Base-by-base conservation (phyloP, 2,113 vertebrate species). In the Etheostoma spectabile region DNA sequence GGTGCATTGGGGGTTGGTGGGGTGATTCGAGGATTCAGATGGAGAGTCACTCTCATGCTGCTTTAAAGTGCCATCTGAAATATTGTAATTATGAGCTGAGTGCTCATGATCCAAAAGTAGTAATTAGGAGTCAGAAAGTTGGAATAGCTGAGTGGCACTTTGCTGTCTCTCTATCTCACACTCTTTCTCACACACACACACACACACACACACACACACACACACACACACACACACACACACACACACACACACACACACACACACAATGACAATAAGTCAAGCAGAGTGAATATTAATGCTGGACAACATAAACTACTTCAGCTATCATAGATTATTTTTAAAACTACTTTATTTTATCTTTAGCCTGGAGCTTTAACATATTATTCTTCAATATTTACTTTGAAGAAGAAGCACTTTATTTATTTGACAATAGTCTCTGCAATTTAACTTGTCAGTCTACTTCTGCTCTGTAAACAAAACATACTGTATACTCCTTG, bases 11-110 rank as follows among this genome's bases (percentile, higher is more conserved):
- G 33, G 74, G 68, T 11, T 18, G 16, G 27, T 10, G 55, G 5
- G 48, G 68, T 57, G 45, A 78, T 60, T 67, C 42, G 56, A 64
- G 61, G 65, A 78, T 64, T 78, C 60, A 46, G 18, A 73, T 83
- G 15, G n/a, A 86, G 75, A 74, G 76, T 80, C 4, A 1, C 60
- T 55, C 82, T 89, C 5, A 1, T 30, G 73, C 48, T 73, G 79
- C 76, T 35, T 86, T 82, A 33, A 79, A 88, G 83, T 73, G 73
- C 62, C 2, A 8, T 76, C 65, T 84, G 76, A 85, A 86, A 85
- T 79, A 79, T 70, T 83, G 64, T 63, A 78, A 82, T 72, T 80
- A 82, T 64, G 38, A 81, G 65, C 56, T 2, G n/a, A 83, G 74
- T 69, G 77, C 62, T 78, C 3, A 14, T 38, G 78, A 72, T 65